phyloP scores from a whole-genome alignment of 2,113 vertebrate species.

The Gymnobelideus leadbeateri region DNA sequence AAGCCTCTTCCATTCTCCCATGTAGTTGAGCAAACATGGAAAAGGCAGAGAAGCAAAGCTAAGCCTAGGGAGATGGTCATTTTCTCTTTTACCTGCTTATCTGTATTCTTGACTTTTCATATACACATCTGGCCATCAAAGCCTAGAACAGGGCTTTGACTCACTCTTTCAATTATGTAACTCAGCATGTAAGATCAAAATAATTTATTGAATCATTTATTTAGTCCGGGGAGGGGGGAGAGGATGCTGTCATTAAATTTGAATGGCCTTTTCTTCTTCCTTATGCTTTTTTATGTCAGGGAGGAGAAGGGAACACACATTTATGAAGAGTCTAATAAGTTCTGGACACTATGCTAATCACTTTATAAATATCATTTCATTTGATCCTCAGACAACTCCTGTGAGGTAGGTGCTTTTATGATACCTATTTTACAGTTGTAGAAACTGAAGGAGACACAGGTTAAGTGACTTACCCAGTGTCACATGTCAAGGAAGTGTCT shows the following conservation, averaged over 20 bases:
- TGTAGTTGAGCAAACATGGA: background rate
- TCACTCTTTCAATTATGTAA: constrained; percentile 38
- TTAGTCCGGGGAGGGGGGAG: background rate
- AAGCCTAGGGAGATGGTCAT: background rate
- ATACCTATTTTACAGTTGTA: too few species aligned
- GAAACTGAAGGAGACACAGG: too few species aligned
- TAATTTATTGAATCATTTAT: constrained; percentile 24
- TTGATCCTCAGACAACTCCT: too few species aligned
- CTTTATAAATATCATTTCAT: too few species aligned
- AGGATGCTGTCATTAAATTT: background rate
- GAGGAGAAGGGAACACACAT: background rate
- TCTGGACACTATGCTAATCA: too few species aligned
- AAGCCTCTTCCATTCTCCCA: background rate
- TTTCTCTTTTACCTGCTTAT: background rate
- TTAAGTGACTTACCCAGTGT: too few species aligned
- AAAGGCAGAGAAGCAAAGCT: background rate
- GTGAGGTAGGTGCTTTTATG: too few species aligned
- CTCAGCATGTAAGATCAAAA: constrained; percentile 59
- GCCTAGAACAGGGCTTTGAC: background rate
- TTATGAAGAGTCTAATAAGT: too few species aligned
- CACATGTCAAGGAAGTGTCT: background rate
- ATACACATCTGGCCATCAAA: too few species aligned
- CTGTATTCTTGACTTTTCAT: background rate
- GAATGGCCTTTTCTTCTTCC: constrained; percentile 1
- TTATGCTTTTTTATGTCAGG: background rate